Base-by-base conservation (phyloP, 2,888 invertebrate species). In the Tetragonula carbonaria region DNA sequence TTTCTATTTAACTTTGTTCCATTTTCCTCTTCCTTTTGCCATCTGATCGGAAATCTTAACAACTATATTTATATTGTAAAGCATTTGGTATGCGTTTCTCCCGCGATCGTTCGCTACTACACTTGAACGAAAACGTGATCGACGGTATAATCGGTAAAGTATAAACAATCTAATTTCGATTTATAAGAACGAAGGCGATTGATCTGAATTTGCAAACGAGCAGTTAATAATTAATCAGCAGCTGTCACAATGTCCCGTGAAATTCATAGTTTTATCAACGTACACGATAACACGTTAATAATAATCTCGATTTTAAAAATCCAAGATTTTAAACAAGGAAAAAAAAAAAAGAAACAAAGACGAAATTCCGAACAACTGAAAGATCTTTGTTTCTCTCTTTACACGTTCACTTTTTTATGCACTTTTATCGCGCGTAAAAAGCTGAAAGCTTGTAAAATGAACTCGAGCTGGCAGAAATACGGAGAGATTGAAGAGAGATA, bases 31-130 rank as follows among this genome's bases (percentile, higher is more conserved):
- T 79, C 76, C 73, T 81, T 70, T 88, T 86, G 74, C 72, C 74
- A 85, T 83, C 87, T 87, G 87, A 90, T 88, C 86, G 78, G 85
- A 79, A 90, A 86, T 88, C 87, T 91, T 91, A 90, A 91, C 51
- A 82, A 82, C 87, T 88, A 89, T 86, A 87, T 87, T 88, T 88
- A 87, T 87, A 86, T 78, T 80, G 70, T 84, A 86, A 89, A 88
- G 88, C 90, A 89, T 89, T 65, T 79, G 87, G 83, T 78, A 84
- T 86, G 78, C 82, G 79, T 82, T 81, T 68, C 51, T 70, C 71
- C 78, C 85, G 78, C 80, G 80, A 88, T 89, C 87, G 87, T 66
- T 21, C 72, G 67, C 73, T 57, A 78, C 76, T 77, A 78, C 72
- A 62, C 1, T 73, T 65, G 38, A 45, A 67, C 57, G 21, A 50